Evolutionary conservation across 2,888 invertebrate genomes (phyloP), one percentile per base, ranked within the genome.

Genomic region (Apomyelois bistriatella): DNA sequence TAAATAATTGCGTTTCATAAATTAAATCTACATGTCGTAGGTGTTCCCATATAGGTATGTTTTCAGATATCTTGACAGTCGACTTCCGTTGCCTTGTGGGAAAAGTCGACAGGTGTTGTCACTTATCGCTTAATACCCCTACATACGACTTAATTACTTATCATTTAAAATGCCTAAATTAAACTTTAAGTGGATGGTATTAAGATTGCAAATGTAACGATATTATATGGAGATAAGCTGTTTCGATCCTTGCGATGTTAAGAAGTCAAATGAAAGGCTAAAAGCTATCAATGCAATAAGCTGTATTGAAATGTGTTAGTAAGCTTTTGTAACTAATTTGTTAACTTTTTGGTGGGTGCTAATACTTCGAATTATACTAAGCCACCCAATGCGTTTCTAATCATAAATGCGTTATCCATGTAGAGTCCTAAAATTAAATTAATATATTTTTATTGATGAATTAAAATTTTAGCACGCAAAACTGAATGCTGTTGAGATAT

Each of bases 81-180:
- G 66, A 79, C 84, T 85, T 87, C 88, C 88, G 87, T 69, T 76
- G 64, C 59, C 54, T 70, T 82, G 87, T 87, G 87, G 87, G 88
- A 88, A 88, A 89, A 85, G 77, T 62, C 63, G 80, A 81, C 88
- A 88, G 88, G 88, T 89, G 88, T 68, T 80, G 74, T 79, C 82
- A 81, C 74, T 79, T 84, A 82, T 81, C 82, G 70, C 68, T 64
- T 67, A 63, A 65, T 68, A 65, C 63, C 65, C 61, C 61, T 64
- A 65, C 64, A 61, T 65, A 72, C 65, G 64, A 66, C 69, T 70
- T 77, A 78, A 76, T 71, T 74, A 56, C 61, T 57, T n/a, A 28
- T 7, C 13, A 13, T 1, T 0, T 1, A 8, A 47, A 61, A 6
- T 6, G 13, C 13, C 10, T 0, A 66, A 61, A 65, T 41, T 52